A percentile compares a stretch with the other conserved stretches of the same genome.
phyloP scores from a whole-genome alignment of 2,888 invertebrate genomes.

The Teinopalpus imperialis region DNA sequence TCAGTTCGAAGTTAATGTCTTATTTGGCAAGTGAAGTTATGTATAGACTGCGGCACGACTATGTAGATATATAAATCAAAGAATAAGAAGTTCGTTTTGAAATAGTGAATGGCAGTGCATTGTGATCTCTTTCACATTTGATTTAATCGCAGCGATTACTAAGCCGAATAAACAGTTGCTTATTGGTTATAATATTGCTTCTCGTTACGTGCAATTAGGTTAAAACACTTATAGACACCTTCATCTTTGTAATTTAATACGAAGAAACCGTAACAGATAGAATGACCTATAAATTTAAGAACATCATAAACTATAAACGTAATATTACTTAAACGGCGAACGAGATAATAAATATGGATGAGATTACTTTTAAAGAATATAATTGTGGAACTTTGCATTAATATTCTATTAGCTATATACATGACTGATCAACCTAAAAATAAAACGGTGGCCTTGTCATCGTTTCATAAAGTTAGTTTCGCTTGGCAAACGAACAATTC shows the following conservation, averaged over 20 bases:
- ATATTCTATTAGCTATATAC: not conserved
- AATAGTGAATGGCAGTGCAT: conserved; percentile 46
- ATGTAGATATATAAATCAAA: conserved; percentile 23
- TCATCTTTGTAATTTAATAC: conserved; percentile 5
- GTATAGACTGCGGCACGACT: conserved; percentile 20
- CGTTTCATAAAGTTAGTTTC: too few species aligned
- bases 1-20: too few species aligned
- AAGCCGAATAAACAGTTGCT: conserved; percentile 14
- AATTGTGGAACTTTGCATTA: not conserved
- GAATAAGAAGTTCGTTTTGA: conserved; percentile 37
- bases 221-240: conserved; percentile 13
- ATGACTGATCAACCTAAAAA: too few species aligned
- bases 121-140: conserved; percentile 44
- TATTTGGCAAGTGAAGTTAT: too few species aligned
- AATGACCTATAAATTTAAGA: conserved; percentile 7
- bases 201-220: conserved; percentile 19
- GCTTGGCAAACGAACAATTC: conserved; percentile 33
- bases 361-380: not conserved
- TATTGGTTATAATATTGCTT: conserved; percentile 17
- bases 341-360: not conserved
- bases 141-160: conserved; percentile 34
- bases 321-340: not conserved
- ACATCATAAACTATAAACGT: not conserved
- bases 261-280: not conserved
- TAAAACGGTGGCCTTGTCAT: too few species aligned